A percentile compares a stretch with the other conserved stretches of the same genome.
These are phyloP conservation scores for Goniozus legneri DNA, from an alignment of 1,140 invertebrate species.

Conservation along the genomic window DNA sequence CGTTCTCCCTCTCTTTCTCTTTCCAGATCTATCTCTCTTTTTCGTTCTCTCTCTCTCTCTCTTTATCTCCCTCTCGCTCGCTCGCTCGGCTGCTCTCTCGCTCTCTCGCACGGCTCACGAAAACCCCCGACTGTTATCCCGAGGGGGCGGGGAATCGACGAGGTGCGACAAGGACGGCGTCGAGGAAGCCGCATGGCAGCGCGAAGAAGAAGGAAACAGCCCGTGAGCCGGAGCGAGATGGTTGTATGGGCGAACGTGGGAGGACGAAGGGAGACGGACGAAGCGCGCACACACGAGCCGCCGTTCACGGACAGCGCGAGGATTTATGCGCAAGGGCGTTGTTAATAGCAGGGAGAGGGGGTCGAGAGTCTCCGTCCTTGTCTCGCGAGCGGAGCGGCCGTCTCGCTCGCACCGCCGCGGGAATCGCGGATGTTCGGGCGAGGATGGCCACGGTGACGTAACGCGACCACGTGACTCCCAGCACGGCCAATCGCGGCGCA, in stretches of 20 bases:
- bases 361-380: constrained; percentile 5
- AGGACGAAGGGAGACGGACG: constrained; percentile 38
- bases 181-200: background rate
- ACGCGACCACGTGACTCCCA: constrained; percentile 29
- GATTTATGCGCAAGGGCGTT: constrained; percentile 57
- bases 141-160: constrained; percentile 36
- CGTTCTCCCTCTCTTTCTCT: constrained; percentile 2
- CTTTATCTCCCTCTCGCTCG: constrained; percentile 20
- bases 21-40: constrained; percentile 12
- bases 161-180: background rate
- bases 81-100: constrained; percentile 11
- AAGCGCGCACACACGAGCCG: constrained; percentile 19
- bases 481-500: constrained; percentile 19
- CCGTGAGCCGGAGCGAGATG: constrained; percentile 3
- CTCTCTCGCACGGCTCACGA: constrained; percentile 45
- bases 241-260: constrained; percentile 8
- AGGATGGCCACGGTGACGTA: constrained; percentile 32
- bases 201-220: constrained; percentile 15
- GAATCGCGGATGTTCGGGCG: constrained; percentile 16
- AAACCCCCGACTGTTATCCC: constrained; percentile 28
- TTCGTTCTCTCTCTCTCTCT: constrained; percentile 18
- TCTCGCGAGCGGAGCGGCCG: background rate
- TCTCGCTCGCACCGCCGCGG: background rate
- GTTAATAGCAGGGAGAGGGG: constrained; percentile 48
- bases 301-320: constrained; percentile 25